Percentiles rank a stretch among this genome's conserved stretches.
phyloP scores from a whole-genome alignment of 2,113 vertebrate genomes.

The Chaetorhynchus papuensis region DNA sequence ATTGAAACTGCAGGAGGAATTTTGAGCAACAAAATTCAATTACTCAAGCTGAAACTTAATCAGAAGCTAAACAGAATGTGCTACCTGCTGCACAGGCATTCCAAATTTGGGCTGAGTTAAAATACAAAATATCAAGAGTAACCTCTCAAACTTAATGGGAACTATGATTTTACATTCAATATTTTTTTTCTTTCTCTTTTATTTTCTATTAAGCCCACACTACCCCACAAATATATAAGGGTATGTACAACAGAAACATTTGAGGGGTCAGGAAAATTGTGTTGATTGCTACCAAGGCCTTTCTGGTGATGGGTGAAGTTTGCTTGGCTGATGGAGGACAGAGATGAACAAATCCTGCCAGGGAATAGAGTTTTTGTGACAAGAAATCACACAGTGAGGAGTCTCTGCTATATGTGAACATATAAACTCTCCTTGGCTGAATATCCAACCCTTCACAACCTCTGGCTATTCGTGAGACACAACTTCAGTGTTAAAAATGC shows the following conservation, averaged over 20 bases:
- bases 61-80: neutral
- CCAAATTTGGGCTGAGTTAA: neutral
- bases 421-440: neutral
- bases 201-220: neutral
- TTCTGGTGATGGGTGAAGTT: neutral
- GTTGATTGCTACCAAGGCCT: neutral
- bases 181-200: neutral
- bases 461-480: neutral
- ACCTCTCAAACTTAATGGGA: neutral
- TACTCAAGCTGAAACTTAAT: neutral
- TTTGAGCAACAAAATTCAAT: neutral
- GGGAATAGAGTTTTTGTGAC: neutral
- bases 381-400: neutral
- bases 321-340: neutral
- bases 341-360: neutral
- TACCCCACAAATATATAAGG: neutral
- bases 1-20: conserved; percentile 24
- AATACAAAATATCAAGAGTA: neutral
- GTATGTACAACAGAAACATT: neutral
- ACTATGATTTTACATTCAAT: neutral
- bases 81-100: neutral
- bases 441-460: neutral
- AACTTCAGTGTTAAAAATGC: neutral
- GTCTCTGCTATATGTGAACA: neutral
- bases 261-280: neutral